Evolutionary conservation across 2,888 invertebrate genomes (phyloP), one percentile per base, ranked within the genome.

Genomic region (Cacoxenus indagator): DNA sequence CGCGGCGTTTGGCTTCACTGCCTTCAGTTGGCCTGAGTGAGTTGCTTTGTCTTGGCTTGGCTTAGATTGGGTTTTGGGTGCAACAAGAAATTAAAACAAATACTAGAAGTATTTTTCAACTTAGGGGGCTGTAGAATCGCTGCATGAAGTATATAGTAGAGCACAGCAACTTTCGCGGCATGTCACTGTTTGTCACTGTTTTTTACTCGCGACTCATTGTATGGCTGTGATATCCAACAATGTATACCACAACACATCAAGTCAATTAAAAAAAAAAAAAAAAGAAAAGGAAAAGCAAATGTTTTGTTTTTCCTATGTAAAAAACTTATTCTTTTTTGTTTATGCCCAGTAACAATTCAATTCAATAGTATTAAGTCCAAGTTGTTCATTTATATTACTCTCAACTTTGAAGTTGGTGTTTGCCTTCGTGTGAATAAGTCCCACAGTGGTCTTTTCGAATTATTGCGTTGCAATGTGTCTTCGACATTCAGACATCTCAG

Each of bases 401-500:
- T 54, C n/a, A 11, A 27, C 26, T 57, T 57, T 27, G n/a, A 14
- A 62, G 24, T 45, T 17, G 6, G 22, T 22, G n/a, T 22, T 51
- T 22, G 51, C 51, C 9, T 22, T 22, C 26, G 45, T 62, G 43
- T 19, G 59, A 31, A 31, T 59, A 19, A 26, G 6, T 31, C 27
- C 19, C 59, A 31, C 9, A 29, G 29, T 57, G 19, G 43, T 37
- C 19, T 14, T 27, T 22, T 14, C 19, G 19, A 3, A 24, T 17
- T 11, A 17, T n/a, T 37, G n/a, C n/a, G n/a, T 29, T 17, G n/a
- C 48, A 57, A 62, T 24, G 45, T 68, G 67, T 73, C 72, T 76
- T 81, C 81, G 82, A 5, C 31, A 8, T 31, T 9, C 9, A 8
- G 31, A 8, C 31, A 37, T n/a, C n/a, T n/a, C 9, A 37, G 37